phyloP scores from a whole-genome alignment of 2,113 vertebrate species.

The Microtus ochrogaster region DNA sequence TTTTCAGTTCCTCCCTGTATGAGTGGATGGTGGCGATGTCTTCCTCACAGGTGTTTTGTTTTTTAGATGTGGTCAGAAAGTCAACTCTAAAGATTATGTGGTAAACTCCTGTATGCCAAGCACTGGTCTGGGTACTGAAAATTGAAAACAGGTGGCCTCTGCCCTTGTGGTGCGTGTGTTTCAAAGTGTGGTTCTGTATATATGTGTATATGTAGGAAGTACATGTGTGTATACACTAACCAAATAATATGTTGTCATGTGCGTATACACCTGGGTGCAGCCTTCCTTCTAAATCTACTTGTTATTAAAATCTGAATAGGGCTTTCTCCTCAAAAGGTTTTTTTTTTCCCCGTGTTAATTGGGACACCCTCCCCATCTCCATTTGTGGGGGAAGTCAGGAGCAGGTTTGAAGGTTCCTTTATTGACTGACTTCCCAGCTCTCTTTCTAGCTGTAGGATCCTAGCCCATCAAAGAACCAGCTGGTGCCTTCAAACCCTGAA shows the following conservation, averaged over 20 bases:
- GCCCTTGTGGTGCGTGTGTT: neutral
- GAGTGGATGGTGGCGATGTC: neutral
- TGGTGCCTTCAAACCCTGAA: slow-evolving; percentile 63
- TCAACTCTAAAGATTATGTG: neutral
- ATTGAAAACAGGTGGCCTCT: neutral
- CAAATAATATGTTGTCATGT: neutral
- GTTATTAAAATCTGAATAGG: neutral
- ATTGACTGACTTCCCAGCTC: slow-evolving; percentile 69
- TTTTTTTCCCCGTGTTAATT: slow-evolving; percentile 65
- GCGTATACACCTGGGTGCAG: neutral
- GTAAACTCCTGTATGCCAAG: neutral
- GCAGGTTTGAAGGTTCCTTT: slow-evolving; percentile 60
- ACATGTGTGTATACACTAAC: neutral
- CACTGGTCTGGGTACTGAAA: neutral
- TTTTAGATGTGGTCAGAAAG: neutral
- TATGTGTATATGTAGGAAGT: neutral
- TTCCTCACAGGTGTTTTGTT: neutral
- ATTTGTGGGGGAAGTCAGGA: neutral
- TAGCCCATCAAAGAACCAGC: slow-evolving; percentile 70
- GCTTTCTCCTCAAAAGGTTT: slow-evolving; percentile 34
- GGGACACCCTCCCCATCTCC: neutral
- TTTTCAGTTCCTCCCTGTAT: neutral
- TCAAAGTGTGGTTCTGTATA: neutral
- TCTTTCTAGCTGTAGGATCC: slow-evolving; percentile 69
- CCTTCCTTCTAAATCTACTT: slow-evolving; percentile 16